Evolutionary conservation across 64 coral and sea anemone genomes (phyloP).

Genomic region (Trachythela sp.): DNA sequence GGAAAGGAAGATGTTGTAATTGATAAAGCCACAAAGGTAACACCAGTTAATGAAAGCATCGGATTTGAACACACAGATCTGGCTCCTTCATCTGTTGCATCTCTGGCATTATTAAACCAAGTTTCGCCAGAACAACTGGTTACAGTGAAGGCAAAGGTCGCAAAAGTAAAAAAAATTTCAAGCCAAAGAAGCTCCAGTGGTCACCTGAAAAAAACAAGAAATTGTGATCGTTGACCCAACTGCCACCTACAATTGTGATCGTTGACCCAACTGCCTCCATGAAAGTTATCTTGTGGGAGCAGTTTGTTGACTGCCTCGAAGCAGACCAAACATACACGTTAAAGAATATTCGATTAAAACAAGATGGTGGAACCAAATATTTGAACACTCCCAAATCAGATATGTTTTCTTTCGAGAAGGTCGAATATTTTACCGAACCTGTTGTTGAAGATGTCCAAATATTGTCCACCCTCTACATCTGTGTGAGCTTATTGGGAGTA

Average conservation of each 20-base stretch:
- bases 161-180: neutral
- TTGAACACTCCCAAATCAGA: constrained; percentile 8
- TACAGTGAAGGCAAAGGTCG: constrained; percentile 1
- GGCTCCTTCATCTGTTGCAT: neutral
- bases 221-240: constrained; percentile 4
- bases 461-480: neutral
- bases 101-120: constrained; percentile 9
- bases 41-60: neutral
- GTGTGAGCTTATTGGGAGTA: neutral
- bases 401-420: neutral
- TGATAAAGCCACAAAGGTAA: constrained; percentile 2
- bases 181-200: neutral
- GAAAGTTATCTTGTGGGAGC: neutral
- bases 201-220: constrained; percentile 16
- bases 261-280: neutral
- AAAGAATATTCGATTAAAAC: neutral
- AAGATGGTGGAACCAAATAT: neutral
- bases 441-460: constrained; percentile 4
- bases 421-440: neutral
- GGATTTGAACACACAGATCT: constrained; percentile 20
- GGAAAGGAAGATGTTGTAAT: neutral
- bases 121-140: constrained; percentile 28
- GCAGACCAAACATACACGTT: neutral
- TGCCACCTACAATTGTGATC: constrained; percentile 12
- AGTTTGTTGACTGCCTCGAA: neutral